Conservation (phyloP, 2,113 vertebrate species). For the Scartelaos histophorus region DNA sequence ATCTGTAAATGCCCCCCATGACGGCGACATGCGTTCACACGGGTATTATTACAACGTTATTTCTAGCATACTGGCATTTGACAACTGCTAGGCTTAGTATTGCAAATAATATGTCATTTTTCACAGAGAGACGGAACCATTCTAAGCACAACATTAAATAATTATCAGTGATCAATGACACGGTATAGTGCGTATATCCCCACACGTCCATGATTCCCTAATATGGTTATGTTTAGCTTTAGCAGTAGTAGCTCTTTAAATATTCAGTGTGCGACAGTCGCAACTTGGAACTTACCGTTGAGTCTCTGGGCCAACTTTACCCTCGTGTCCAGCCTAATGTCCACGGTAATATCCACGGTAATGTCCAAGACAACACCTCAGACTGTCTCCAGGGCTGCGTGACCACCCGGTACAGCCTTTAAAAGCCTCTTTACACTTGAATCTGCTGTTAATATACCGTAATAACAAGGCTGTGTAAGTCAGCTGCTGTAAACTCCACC, state of each 20-base stretch:
- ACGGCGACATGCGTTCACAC: conserved; percentile 42
- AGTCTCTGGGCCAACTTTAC: conserved; percentile 19
- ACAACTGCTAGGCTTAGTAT: conserved; percentile 62
- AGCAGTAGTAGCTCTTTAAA: neutral
- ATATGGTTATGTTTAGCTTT: conserved; percentile 32
- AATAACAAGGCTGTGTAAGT: neutral
- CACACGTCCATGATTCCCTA: conserved; percentile 17
- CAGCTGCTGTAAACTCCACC: neutral
- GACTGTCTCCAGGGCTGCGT: conserved; percentile 1
- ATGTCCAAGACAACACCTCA: neutral
- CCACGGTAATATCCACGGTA: neutral
- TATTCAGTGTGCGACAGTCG: neutral
- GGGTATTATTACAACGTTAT: conserved; percentile 49
- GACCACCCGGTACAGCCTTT: conserved; percentile 13
- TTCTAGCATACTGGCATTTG: conserved; percentile 66
- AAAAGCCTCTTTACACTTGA: neutral
- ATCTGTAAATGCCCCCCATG: conserved; percentile 31
- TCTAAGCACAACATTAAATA: no score
- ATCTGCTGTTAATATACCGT: neutral
- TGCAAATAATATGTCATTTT: neutral
- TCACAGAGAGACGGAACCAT: no score
- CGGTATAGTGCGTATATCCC: no score
- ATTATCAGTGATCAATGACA: neutral
- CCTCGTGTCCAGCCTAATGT: neutral
- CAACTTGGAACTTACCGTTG: conserved; percentile 31